These are phyloP conservation scores for Agrotis segetum DNA, from an alignment of 2,888 invertebrate species.

Conservation along the genomic window DNA sequence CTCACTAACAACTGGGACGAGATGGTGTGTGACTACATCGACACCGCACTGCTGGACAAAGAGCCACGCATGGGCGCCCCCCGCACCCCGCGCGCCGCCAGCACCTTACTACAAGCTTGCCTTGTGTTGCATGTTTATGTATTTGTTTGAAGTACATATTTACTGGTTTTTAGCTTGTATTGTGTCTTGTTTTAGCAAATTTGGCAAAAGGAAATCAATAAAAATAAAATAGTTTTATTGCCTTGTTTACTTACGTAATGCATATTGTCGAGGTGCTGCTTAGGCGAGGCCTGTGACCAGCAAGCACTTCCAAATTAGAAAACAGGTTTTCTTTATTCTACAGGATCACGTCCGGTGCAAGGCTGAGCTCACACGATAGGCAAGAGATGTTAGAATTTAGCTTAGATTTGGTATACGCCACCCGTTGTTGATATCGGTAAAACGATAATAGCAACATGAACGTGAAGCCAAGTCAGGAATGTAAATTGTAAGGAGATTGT, in stretches of 20 bases:
- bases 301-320: background rate
- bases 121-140: conserved; percentile 22
- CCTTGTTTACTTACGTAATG: background rate
- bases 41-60: conserved; percentile 70
- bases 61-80: background rate
- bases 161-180: conserved; percentile 14
- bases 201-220: conserved; percentile 2
- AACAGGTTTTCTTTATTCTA: background rate
- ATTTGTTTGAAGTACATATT: conserved; percentile 2
- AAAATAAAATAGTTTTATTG: background rate
- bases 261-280: no score
- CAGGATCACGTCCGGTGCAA: background rate
- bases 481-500: no score
- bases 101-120: background rate
- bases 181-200: conserved; percentile 17
- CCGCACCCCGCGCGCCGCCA: background rate
- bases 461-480: no score
- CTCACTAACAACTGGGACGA: conserved; percentile 85
- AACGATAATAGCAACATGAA: no score
- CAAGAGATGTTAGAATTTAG: no score
- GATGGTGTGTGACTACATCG: conserved; percentile 84
- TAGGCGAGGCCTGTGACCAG: background rate
- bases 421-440: no score
- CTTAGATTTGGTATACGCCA: no score
- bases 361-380: background rate